Percentiles rank a stretch among this genome's conserved stretches.
phyloP scores from a whole-genome alignment of 1,140 invertebrate genomes.

The Acarapis woodi region DNA sequence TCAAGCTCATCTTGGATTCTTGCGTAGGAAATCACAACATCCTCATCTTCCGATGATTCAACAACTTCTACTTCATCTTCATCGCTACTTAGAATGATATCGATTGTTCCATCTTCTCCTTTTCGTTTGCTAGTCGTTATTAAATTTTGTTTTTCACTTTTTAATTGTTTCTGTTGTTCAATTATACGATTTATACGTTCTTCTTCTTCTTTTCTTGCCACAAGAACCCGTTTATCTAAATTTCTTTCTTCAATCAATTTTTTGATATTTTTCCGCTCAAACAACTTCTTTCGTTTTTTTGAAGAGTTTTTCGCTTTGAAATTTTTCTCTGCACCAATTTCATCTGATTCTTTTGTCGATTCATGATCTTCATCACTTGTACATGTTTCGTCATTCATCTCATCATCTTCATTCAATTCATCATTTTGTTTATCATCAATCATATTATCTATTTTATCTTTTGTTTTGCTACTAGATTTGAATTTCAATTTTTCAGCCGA shows the following conservation, averaged over 20 bases:
- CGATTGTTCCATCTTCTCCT: conserved; percentile 12
- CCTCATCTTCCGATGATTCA: conserved; percentile 6
- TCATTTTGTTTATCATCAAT: background rate
- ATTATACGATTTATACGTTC: conserved; percentile 29
- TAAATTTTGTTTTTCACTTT: conserved; percentile 10
- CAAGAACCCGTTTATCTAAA: conserved; percentile 61
- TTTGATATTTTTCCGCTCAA: conserved; percentile 43
- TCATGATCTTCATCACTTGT: conserved; percentile 3
- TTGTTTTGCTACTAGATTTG: too few species aligned
- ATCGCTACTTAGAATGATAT: conserved; percentile 13
- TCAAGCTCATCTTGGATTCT: conserved; percentile 32
- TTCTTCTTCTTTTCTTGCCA: conserved; percentile 65
- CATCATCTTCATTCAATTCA: background rate
- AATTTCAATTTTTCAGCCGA: too few species aligned
- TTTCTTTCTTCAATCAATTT: conserved; percentile 76
- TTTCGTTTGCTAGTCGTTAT: conserved; percentile 7
- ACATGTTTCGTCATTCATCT: conserved; percentile 1
- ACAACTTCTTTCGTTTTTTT: too few species aligned
- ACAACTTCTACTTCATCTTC: conserved; percentile 11
- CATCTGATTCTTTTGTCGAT: conserved; percentile 2
- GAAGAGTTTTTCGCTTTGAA: conserved; percentile 26
- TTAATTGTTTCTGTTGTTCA: conserved; percentile 12
- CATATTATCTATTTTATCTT: too few species aligned
- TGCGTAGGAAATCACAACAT: conserved; percentile 25
- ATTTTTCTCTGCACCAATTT: conserved; percentile 8